Evolutionary conservation across 2,888 invertebrate species (phyloP), one percentile per base, ranked within the genome.

Genomic region (Rotaria macrura): DNA sequence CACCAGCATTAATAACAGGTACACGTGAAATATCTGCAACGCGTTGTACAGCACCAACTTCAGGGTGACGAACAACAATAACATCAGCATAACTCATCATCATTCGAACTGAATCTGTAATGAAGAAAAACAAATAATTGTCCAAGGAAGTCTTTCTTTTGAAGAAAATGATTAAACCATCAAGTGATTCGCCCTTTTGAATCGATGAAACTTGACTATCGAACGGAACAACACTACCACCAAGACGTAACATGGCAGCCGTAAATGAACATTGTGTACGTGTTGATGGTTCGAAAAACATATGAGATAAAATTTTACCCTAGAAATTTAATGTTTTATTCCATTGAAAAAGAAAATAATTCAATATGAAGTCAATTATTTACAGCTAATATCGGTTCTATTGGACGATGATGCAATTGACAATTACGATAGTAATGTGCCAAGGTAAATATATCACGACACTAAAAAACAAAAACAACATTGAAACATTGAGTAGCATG

Each of bases 201-300:
- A 95, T 95, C 0, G 98, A 98, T 0, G 97, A 97, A 87, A 94
- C 94, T 0, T 94, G 93, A 88, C 95, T 94, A 89, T 97, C 95
- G 91, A 97, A 95, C 89, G 94, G 93, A 88, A 97, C 94, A 0
- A 98, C 96, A 43, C 94, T 93, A 0, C 98, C 99, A 14, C 99
- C 99, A 10, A 99, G 93, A 87, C 97, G 93, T 90, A 95, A 95
- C 96, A 98, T 97, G 0, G 99, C 99, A 0, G 96, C 95, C 0
- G 95, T 93, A 92, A 99, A 99, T 90, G 97, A 98, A 90, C 95
- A 95, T 88, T 94, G 94, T 0, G 99, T 99, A 87, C 99, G 93
- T 0, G 99, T 99, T 90, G 97, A 97, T 0, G 94, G 96, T 93
- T 99, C 99, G 91, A 96, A 99, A 91, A 99, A 99, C 89, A 99